Conservation (phyloP, 1,140 invertebrate species). For the Proales similis region DNA sequence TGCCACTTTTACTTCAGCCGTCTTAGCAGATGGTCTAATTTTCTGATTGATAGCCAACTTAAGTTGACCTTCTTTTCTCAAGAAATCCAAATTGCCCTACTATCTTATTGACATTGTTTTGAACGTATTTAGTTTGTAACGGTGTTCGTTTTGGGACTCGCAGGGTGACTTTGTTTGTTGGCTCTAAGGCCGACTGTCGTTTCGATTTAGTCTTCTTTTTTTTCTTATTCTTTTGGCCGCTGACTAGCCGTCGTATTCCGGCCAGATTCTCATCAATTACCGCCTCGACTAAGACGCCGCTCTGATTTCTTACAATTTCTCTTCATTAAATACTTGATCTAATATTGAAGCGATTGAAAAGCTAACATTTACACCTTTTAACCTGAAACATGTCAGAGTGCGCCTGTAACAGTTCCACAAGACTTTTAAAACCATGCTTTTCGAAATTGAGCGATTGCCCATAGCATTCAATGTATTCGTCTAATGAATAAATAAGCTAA, state of each 20-base stretch:
- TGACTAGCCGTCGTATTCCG: neutral
- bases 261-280: slow-evolving; percentile 15
- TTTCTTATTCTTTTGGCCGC: slow-evolving; percentile 17
- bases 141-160: too few species aligned
- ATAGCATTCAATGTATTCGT: slow-evolving; percentile 10
- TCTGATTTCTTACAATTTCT: neutral
- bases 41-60: too few species aligned
- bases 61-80: too few species aligned
- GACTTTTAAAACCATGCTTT: slow-evolving; percentile 9
- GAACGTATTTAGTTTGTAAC: too few species aligned
- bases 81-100: too few species aligned
- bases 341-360: too few species aligned
- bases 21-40: too few species aligned
- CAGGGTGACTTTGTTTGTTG: too few species aligned
- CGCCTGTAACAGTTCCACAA: slow-evolving; percentile 6
- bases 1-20: too few species aligned
- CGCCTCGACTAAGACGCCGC: neutral
- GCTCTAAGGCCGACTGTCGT: neutral
- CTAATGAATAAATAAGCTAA: neutral
- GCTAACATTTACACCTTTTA: too few species aligned
- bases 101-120: too few species aligned
- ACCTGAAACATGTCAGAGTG: slow-evolving; percentile 15
- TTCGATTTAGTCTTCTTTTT: slow-evolving; percentile 24
- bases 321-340: neutral
- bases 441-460: slow-evolving; percentile 3